A percentile compares a stretch with the other conserved stretches of the same genome.
Evolutionary conservation across 2,113 vertebrate genomes (phyloP).

Genomic region (Passer montanus): DNA sequence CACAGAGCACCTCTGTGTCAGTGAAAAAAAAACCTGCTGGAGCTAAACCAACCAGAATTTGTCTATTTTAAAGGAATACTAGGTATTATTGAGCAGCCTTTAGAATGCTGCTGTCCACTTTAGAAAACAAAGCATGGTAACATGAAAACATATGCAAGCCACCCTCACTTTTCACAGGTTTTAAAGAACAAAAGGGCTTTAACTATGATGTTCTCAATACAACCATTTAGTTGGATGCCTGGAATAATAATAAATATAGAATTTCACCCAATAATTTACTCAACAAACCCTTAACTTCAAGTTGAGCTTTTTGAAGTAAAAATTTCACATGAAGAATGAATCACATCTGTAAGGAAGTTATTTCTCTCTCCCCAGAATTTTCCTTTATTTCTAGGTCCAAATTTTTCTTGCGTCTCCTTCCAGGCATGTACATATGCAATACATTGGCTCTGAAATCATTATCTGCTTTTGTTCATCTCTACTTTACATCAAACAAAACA

Average conservation of each 20-base stretch:
- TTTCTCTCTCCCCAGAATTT: background rate
- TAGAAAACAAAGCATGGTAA: background rate
- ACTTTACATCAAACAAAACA: slow-evolving; percentile 48
- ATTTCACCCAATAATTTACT: slow-evolving; percentile 5
- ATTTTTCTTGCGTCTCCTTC: slow-evolving; percentile 22
- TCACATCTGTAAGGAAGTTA: slow-evolving; percentile 2
- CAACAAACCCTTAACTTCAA: background rate
- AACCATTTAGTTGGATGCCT: background rate
- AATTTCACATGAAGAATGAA: background rate
- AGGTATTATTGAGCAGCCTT: background rate
- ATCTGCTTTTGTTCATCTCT: slow-evolving; percentile 57
- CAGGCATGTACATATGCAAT: background rate
- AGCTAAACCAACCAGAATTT: background rate
- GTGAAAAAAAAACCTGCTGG: background rate
- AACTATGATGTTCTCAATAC: background rate
- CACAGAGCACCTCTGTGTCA: background rate
- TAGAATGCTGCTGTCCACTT: background rate
- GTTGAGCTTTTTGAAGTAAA: slow-evolving; percentile 19
- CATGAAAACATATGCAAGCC: background rate
- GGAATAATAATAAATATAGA: slow-evolving; percentile 3
- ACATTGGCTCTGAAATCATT: background rate
- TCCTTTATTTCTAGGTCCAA: slow-evolving; percentile 17
- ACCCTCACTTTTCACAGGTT: background rate
- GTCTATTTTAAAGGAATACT: background rate
- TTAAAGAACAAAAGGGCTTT: background rate